Evolutionary conservation across 2,888 invertebrate genomes (phyloP), one percentile per base, ranked within the genome.

Genomic region (Phasia obesa): DNA sequence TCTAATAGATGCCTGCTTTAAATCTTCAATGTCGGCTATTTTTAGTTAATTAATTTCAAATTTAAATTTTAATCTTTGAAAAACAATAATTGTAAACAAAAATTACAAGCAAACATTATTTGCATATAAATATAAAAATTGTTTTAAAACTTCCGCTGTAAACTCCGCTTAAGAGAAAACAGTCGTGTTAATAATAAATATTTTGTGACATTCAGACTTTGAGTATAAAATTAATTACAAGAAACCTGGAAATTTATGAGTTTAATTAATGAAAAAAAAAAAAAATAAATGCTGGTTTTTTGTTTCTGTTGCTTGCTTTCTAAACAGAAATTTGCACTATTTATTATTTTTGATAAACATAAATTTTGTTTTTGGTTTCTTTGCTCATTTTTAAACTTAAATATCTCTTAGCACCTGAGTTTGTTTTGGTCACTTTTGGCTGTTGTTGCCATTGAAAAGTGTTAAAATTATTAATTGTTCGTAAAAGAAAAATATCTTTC

Each of bases 311-410:
- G 5, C 4, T 2, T 55, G 57, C 77, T 77, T 77, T 77, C 77
- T 62, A 70, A 77, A 55, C 44, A 70, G 70, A 77, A 55, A 47
- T 53, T 69, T 62, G 47, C 47, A 62, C 60, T 47, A 38, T 49
- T 51, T 71, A 49, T n/a, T 53, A 38, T 17, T 60, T 31, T 13
- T 11, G 11, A 35, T 11, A 35, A 35, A 1, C 11, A 35, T 35
- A 2, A 11, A 27, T 23, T 35, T 44, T 4, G 38, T 17, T 35
- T 44, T 38, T 13, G 5, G 25, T 21, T 55, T 15, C 13, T 38
- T 42, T 42, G 42, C 4, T 42, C 5, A 42, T n/a, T 47, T 47
- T 5, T 2, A 47, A 2, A 7, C 17, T 13, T 47, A 7, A 19
- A 55, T 4, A 23, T 74, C 11, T 23, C 35, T 11, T 11, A 38